phyloP scores from a whole-genome alignment of 2,797 vertebrate species.

The Echeneis naucrates region DNA sequence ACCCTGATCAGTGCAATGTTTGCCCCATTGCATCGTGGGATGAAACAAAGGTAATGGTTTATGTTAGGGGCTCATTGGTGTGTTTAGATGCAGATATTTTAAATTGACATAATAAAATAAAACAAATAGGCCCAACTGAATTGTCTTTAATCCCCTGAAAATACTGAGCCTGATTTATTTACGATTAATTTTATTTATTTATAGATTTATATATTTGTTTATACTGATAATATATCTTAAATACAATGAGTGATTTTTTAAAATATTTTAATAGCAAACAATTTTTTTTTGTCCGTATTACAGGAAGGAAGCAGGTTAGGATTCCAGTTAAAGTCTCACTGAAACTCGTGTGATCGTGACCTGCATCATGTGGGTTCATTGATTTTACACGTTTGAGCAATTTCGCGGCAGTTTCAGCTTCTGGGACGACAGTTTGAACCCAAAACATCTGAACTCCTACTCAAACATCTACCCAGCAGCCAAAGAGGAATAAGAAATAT shows the following conservation, averaged over 20 bases:
- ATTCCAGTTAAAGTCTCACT: slow-evolving; percentile 14
- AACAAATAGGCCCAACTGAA: too few relatives aligned
- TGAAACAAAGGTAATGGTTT: too few relatives aligned
- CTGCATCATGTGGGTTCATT: neutral
- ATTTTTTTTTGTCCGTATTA: neutral
- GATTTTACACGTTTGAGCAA: slow-evolving; percentile 9
- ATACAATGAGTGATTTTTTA: neutral
- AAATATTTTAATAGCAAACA: slow-evolving; percentile 7
- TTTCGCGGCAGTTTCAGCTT: slow-evolving; percentile 23
- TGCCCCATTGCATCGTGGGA: neutral
- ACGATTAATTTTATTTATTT: neutral
- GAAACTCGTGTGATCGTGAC: too few relatives aligned
- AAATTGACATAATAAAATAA: too few relatives aligned
- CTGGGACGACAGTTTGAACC: neutral
- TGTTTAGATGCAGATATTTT: too few relatives aligned
- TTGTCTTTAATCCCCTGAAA: neutral
- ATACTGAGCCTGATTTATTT: neutral
- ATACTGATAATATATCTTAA: neutral
- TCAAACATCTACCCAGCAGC: neutral
- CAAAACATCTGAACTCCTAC: slow-evolving; percentile 11
- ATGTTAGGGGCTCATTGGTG: too few relatives aligned
- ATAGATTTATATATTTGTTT: neutral
- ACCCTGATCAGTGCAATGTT: neutral
- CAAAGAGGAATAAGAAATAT: neutral
- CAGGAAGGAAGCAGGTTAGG: too few relatives aligned